Evolutionary conservation across 2,797 vertebrate genomes (phyloP), one percentile per base, ranked within the genome.

Genomic region (Danio jaintianensis): DNA sequence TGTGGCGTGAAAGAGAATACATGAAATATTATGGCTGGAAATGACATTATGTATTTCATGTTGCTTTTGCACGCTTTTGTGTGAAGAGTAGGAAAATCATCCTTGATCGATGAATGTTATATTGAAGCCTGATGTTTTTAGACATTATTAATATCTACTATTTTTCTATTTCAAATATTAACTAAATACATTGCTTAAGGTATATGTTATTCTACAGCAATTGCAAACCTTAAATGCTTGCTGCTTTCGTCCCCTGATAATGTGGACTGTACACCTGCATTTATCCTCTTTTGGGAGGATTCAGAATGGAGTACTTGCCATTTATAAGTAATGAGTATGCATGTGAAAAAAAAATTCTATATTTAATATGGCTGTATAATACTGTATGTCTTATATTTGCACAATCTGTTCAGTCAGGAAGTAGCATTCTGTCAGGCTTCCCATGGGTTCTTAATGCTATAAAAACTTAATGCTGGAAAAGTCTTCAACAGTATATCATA

Each of bases 1-100:
- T 74, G 75, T 76, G 59, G 55, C 8, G 50, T 50, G 59, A 75
- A 67, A 59, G 50, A 53, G 16, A 75, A 69, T 64, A 29, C 7
- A 22, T 68, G 52, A 53, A 48, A 48, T 61, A 77, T 48, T 13
- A 55, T 40, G 47, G 63, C 72, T 77, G 61, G 58, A 69, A 69
- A 42, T 22, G 7, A 68, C 69, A 38, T 48, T 56, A n/a, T 48
- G 59, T 50, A 76, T 83, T 77, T 76, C 11, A 56, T 22, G 18
- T 55, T 64, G 55, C 18, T 18, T 22, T 6, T 48, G 18, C 76
- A 29, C 58, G 42, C 38, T 2, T 62, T 59, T 20, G 7, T 50
- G 55, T 38, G 3, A 29, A 29, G 11, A 18, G 18, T 55, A 11
- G 16, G 16, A 2, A 5, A 5, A 20, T 61, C 10, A 0, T 69